phyloP scores from a whole-genome alignment of 2,113 vertebrate genomes.

The Ia io region DNA sequence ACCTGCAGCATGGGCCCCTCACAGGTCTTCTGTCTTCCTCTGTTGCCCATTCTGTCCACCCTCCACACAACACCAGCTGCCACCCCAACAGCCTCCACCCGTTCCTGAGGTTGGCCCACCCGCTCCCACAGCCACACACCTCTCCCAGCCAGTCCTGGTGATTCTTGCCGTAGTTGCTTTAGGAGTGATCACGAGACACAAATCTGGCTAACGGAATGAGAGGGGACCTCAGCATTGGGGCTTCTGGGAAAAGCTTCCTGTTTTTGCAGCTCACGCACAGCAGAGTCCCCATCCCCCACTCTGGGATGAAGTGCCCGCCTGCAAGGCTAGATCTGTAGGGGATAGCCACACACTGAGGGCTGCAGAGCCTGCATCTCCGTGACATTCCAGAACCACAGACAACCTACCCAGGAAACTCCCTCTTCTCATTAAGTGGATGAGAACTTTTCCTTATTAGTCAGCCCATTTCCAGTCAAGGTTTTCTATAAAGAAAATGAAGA shows the following conservation, averaged over 20 bases:
- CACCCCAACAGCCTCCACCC: neutral
- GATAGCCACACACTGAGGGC: accelerated
- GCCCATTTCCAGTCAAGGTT: neutral
- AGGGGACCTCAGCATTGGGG: accelerated
- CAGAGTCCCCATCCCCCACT: neutral
- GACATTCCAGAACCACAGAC: accelerated
- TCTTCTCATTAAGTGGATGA: accelerated
- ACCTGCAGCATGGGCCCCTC: neutral
- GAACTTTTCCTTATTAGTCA: neutral
- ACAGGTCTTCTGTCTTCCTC: neutral
- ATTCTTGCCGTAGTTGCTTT: neutral
- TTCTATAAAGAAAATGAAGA: neutral
- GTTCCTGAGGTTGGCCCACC: neutral
- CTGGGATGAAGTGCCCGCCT: accelerated
- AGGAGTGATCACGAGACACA: neutral
- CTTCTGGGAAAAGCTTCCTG: neutral
- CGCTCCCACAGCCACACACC: neutral
- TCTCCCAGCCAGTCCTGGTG: neutral
- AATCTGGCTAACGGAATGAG: neutral
- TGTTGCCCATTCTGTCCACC: neutral
- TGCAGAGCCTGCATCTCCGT: accelerated
- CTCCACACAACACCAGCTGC: neutral
- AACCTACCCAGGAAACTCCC: neutral
- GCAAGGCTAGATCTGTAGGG: accelerated
- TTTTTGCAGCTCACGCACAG: neutral